Conservation (phyloP, 1,140 invertebrate genomes). For the Drosophila mojavensis region DNA sequence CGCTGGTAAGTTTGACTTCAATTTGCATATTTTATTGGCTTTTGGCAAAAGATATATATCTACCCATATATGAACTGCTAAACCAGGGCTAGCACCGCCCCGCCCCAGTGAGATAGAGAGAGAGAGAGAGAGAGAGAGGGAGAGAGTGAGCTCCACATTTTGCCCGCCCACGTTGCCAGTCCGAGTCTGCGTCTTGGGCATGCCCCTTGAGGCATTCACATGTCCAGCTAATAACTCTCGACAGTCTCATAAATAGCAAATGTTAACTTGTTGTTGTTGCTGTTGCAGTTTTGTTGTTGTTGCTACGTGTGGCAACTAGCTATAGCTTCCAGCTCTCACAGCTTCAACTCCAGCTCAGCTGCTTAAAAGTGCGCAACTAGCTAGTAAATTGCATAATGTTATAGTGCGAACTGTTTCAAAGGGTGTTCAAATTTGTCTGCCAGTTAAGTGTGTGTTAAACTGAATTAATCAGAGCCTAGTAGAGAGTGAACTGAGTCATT, state of each 20-base stretch:
- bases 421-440: slow-evolving; percentile 33
- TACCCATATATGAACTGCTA: slow-evolving; percentile 43
- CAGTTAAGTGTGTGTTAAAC: too few relatives aligned
- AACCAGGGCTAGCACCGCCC: not conserved
- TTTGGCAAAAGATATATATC: slow-evolving; percentile 75
- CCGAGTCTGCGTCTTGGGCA: slow-evolving; percentile 61
- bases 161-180: slow-evolving; percentile 21
- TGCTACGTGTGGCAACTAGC: slow-evolving; percentile 35
- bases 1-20: slow-evolving; percentile 82
- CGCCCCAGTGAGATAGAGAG: not conserved
- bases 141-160: not conserved
- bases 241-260: slow-evolving; percentile 84
- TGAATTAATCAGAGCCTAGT: too few relatives aligned
- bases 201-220: slow-evolving; percentile 69
- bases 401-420: slow-evolving; percentile 30
- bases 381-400: slow-evolving; percentile 70
- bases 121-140: not conserved
- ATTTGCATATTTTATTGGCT: slow-evolving; percentile 83
- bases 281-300: slow-evolving; percentile 42
- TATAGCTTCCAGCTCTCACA: too few relatives aligned
- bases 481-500: too few relatives aligned
- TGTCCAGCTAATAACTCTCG: slow-evolving; percentile 84
- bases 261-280: slow-evolving; percentile 59
- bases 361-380: slow-evolving; percentile 40
- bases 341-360: not conserved